A percentile compares a stretch with the other conserved stretches of the same genome.
phyloP scores from a whole-genome alignment of 2,888 invertebrate genomes.

The Antheraea yamamai region DNA sequence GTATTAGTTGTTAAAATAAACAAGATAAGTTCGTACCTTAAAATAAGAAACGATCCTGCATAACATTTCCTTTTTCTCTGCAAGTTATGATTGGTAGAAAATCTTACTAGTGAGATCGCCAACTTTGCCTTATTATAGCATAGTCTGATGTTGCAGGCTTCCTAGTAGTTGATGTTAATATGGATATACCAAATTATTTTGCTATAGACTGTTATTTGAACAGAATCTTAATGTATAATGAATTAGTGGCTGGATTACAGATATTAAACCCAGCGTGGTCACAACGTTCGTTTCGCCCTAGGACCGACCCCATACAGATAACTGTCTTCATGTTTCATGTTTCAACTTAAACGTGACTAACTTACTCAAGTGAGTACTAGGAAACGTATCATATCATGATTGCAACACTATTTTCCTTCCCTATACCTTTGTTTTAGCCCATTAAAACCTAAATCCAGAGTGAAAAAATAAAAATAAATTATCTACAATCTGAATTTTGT shows the following conservation, averaged over 20 bases:
- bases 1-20: background rate
- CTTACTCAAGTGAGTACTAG: background rate
- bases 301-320: too few relatives aligned
- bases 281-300: too few relatives aligned
- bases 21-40: background rate
- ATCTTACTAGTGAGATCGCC: slow-evolving; percentile 68
- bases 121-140: slow-evolving; percentile 68
- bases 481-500: background rate
- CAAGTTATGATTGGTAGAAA: slow-evolving; percentile 74
- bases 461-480: background rate
- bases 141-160: slow-evolving; percentile 53
- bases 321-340: too few relatives aligned
- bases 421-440: background rate
- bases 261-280: too few relatives aligned
- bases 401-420: background rate
- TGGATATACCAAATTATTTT: slow-evolving; percentile 34
- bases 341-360: background rate
- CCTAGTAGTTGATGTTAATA: slow-evolving; percentile 27
- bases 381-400: background rate
- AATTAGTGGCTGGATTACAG: too few relatives aligned
- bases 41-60: slow-evolving; percentile 44
- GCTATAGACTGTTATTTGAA: background rate
- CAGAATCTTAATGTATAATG: background rate
- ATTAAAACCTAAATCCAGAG: background rate
- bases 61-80: slow-evolving; percentile 62